Evolutionary conservation across 1,140 invertebrate genomes (phyloP), one percentile per base, ranked within the genome.

Genomic region (Drosophila nigromelanica): DNA sequence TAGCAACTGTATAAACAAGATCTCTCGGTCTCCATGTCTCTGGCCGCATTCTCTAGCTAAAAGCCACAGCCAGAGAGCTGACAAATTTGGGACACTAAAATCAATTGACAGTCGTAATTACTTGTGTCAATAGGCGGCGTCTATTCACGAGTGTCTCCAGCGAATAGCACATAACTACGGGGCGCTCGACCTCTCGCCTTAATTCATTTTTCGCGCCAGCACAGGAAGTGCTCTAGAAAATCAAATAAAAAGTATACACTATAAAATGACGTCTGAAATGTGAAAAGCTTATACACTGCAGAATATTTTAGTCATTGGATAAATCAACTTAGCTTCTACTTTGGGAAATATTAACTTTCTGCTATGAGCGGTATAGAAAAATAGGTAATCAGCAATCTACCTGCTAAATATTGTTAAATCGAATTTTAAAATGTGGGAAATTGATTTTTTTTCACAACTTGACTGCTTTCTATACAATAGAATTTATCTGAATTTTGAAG

Each of bases 51-150:
- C 60, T 68, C 63, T n/a, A 47, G 45, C 69, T 89, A 82, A 87
- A 87, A 87, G 82, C 76, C 63, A 63, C 21, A 55, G 59, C 51
- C 35, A 30, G 27, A 69, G 27, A 61, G 48, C 35, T 87, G 82
- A 87, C 78, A 78, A 87, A 89, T 79, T 89, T 76, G 78, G 82
- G 83, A 82, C 82, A 87, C 82, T 87, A 87, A 87, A 87, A 79
- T 73, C 83, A 74, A 87, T 82, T 82, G 82, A 87, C 82, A 87
- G 72, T 70, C 76, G 82, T 81, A 86, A 87, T 86, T 86, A 87
- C 75, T 87, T 89, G 55, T 68, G 68, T 89, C 72, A 87, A 87
- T 68, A 87, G 15, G 43, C 24, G 40, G 47, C 40, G 48, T 58
- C 50, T 30, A 15, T 12, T 35, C 33, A 10, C 10, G 15, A 43